Evolutionary conservation across 2,113 vertebrate species (phyloP), one percentile per base, ranked within the genome.

Genomic region (Myocastor coypus): DNA sequence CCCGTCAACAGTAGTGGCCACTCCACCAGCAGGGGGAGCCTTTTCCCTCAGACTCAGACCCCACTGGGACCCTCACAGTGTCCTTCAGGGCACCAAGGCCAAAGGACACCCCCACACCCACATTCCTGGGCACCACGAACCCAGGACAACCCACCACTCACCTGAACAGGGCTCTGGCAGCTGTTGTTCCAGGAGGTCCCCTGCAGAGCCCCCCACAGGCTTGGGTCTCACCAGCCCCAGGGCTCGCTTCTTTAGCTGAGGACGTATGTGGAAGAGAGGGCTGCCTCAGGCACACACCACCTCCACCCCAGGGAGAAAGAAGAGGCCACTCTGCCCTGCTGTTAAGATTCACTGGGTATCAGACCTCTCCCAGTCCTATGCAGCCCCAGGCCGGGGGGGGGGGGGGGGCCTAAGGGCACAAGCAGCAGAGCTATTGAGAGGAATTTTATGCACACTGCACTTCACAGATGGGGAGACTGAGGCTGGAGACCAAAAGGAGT

Each of bases 211-310:
- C 55, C 94, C 98, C 42, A 95, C 90, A 0, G 96, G 96, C 90
- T 98, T 99, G 77, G 98, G 93, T 97, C 98, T 99, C 75, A 98
- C 97, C 95, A 98, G 89, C 50, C 97, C 97, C 83, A 98, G 93
- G 59, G 98, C 98, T 0, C 98, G 95, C 97, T 98, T 98, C 98
- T 98, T 99, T 75, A 98, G 97, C 98, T 99, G 95, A 77, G 63
- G 80, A 37, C 42, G 9, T 22, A 77, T 32, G 1, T 64, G 66
- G 26, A 17, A 11, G 32, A 24, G 40, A 75, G 40, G 30, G 75
- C 75, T 55, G n/a, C 17, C 92, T 85, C 68, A 86, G 55, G 28
- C n/a, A 66, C 71, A 19, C 55, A 5, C 40, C 37, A 8, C 9
- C 42, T 34, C 57, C 8, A 46, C 82, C 42, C 28, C 14, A 19